Evolutionary conservation across 2,113 vertebrate species (phyloP).

Genomic region (Cyprinodon brontotheroides): DNA sequence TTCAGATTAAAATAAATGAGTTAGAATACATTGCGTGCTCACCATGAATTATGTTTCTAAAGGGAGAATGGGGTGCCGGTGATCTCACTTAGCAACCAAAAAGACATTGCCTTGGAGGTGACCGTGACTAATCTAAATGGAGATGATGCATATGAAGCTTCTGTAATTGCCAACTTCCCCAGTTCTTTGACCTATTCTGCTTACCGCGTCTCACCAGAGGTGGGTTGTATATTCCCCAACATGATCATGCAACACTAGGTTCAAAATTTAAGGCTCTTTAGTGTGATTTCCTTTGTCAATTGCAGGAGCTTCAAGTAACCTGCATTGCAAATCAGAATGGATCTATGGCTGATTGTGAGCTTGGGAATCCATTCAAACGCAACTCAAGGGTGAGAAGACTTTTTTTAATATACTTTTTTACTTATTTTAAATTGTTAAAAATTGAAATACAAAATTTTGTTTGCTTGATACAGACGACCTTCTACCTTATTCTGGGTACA

Average conservation of each 20-base stretch:
- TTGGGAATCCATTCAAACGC: conserved; percentile 93
- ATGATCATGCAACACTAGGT: not conserved
- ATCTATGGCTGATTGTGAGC: conserved; percentile 86
- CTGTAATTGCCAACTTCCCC: conserved; percentile 81
- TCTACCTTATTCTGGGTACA: conserved; percentile 90
- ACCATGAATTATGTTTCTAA: conserved; percentile 14
- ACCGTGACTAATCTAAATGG: conserved; percentile 87
- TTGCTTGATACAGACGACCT: conserved; percentile 78
- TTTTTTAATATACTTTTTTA: not conserved
- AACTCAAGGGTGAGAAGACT: conserved; percentile 81
- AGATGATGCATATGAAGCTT: conserved; percentile 92
- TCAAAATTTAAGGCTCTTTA: conserved; percentile 5
- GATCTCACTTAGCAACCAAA: conserved; percentile 88
- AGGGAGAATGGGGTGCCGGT: conserved; percentile 83
- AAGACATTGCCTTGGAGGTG: conserved; percentile 90
- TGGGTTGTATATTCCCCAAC: conserved; percentile 59
- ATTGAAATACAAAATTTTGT: not conserved
- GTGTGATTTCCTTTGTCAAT: conserved; percentile 31
- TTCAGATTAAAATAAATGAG: not conserved
- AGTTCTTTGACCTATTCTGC: conserved; percentile 85
- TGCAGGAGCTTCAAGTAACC: conserved; percentile 73
- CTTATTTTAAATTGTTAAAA: not conserved
- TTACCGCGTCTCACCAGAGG: conserved; percentile 55
- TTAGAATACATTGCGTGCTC: not conserved
- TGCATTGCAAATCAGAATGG: conserved; percentile 89